phyloP scores from a whole-genome alignment of 23 tunicate species.

The Ascidia mentula region DNA sequence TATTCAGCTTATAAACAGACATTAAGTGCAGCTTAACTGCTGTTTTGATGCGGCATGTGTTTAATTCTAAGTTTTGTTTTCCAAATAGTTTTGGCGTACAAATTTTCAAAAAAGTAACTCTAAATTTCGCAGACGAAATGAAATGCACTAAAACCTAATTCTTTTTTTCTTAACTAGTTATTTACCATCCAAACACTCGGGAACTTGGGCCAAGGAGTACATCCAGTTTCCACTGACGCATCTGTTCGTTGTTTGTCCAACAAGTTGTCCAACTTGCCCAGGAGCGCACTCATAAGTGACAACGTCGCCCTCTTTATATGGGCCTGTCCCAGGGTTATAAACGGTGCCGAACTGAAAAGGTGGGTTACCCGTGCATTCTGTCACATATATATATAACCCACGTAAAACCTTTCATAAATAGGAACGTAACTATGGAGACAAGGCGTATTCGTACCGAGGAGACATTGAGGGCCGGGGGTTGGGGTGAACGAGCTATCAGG shows the following conservation, averaged over 20 bases:
- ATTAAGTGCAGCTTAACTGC: too few species aligned
- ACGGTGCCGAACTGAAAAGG: neutral
- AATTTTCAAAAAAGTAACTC: too few species aligned
- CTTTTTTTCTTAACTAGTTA: too few species aligned
- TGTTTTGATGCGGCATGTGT: too few species aligned
- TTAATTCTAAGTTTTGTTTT: too few species aligned
- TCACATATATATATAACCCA: neutral
- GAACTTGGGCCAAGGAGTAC: neutral
- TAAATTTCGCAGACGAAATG: too few species aligned
- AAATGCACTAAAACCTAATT: too few species aligned
- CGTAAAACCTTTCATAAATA: neutral
- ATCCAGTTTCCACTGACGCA: neutral
- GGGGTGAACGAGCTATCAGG: neutral
- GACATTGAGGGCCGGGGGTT: neutral
- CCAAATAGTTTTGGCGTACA: too few species aligned
- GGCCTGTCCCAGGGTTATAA: neutral
- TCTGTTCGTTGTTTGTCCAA: neutral
- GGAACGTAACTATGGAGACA: neutral
- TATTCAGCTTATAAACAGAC: too few species aligned
- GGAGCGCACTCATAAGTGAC: neutral
- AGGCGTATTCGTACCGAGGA: neutral
- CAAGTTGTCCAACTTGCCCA: neutral
- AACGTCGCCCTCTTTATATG: conserved; percentile 1
- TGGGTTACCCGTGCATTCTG: neutral
- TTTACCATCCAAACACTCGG: neutral